phyloP scores from a whole-genome alignment of 1,140 invertebrate genomes.

The Pentalonia nigronervosa region DNA sequence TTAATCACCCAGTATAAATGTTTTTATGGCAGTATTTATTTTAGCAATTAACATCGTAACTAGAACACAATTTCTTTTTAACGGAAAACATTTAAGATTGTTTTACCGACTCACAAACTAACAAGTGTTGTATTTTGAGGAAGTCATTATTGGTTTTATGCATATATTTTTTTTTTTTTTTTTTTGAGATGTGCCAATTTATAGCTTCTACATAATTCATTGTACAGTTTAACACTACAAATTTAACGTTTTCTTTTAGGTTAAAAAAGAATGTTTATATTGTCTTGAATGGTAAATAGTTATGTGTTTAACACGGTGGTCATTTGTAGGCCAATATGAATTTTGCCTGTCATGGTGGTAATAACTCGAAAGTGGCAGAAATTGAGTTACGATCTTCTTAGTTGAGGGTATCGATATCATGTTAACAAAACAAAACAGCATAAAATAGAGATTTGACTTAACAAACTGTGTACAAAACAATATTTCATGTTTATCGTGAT shows the following conservation, averaged over 20 bases:
- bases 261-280: background rate
- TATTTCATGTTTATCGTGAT: background rate
- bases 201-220: background rate
- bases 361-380: background rate
- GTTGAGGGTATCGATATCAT: background rate
- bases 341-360: background rate
- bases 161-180: no score
- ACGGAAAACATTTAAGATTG: no score
- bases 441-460: background rate
- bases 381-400: background rate
- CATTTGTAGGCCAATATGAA: background rate
- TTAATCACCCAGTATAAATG: no score
- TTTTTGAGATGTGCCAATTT: background rate
- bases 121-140: no score
- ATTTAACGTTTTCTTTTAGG: background rate
- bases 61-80: no score
- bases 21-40: no score
- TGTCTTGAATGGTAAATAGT: background rate
- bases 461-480: background rate
- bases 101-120: no score
- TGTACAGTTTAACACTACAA: background rate
- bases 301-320: background rate
- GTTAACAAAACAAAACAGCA: background rate
- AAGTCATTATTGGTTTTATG: background rate
- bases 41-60: no score